A percentile compares a stretch with the other conserved stretches of the same genome.
Evolutionary conservation across 2,797 vertebrate species (phyloP).

Genomic region (Myotis daubentonii): DNA sequence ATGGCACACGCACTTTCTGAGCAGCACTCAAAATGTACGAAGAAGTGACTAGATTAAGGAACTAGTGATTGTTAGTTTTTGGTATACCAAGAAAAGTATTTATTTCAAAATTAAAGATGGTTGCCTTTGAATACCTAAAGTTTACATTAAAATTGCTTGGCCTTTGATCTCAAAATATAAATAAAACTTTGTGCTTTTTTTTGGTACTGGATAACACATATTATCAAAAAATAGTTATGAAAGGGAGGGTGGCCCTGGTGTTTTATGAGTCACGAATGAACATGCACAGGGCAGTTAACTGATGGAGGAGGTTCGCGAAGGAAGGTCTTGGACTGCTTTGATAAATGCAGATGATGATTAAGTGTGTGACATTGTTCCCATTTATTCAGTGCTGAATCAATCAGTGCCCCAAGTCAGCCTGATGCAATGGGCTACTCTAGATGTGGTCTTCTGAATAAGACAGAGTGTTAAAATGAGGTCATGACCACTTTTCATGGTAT

Average conservation of each 20-base stretch:
- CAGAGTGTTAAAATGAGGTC: conserved; percentile 79
- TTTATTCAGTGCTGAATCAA: conserved; percentile 71
- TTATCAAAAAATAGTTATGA: conserved; percentile 1
- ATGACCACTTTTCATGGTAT: conserved; percentile 76
- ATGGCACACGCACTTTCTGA: no score
- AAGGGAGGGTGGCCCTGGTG: not conserved
- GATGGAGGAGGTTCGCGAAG: conserved; percentile 30
- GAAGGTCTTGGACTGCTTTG: conserved; percentile 56
- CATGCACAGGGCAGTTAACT: conserved; percentile 38
- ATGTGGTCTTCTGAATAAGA: conserved; percentile 74
- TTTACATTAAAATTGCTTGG: not conserved
- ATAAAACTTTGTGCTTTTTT: not conserved
- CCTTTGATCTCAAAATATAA: not conserved
- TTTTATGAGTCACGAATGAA: conserved; percentile 39
- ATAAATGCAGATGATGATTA: conserved; percentile 75
- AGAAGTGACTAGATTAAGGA: not conserved
- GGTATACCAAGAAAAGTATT: not conserved
- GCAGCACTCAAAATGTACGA: no score
- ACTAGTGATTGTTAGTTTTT: not conserved
- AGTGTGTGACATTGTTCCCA: conserved; percentile 74
- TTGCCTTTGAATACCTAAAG: not conserved
- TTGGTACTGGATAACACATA: not conserved
- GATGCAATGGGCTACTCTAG: conserved; percentile 71
- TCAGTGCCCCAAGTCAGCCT: conserved; percentile 73
- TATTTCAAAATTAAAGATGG: not conserved